Percentiles rank a stretch among this genome's conserved stretches.
These are phyloP conservation scores for Parnassius glacialis DNA, from an alignment of 2,888 invertebrate species.

Conservation along the genomic window DNA sequence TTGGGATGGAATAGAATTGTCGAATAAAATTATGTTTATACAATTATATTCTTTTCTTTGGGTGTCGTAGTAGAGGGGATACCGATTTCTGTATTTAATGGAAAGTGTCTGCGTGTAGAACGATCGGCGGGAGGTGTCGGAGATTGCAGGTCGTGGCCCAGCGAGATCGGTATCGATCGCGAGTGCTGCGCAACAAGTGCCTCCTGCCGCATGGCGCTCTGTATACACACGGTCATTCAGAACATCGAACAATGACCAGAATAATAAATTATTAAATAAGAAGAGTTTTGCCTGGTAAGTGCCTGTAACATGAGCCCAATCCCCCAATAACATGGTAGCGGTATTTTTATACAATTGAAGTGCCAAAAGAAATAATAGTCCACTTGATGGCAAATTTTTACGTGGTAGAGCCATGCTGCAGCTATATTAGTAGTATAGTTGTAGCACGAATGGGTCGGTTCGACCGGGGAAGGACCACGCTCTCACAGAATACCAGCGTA, in stretches of 20 bases:
- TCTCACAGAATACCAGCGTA: too few species aligned
- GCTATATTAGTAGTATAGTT: too few species aligned
- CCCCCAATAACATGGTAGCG: too few species aligned
- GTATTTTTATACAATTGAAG: too few species aligned
- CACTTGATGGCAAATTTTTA: too few species aligned
- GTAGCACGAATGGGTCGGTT: too few species aligned
- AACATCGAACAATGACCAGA: constrained; percentile 1
- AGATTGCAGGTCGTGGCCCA: constrained; percentile 38
- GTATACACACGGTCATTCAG: constrained; percentile 13
- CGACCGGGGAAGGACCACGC: too few species aligned
- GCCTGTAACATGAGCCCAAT: too few species aligned
- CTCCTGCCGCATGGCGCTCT: constrained; percentile 31
- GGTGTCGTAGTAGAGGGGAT: constrained; percentile 21
- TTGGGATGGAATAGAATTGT: constrained; percentile 25
- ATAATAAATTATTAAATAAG: too few species aligned
- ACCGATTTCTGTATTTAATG: constrained; percentile 40
- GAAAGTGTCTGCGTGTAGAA: constrained; percentile 38
- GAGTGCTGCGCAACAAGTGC: constrained; percentile 72
- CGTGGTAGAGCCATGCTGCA: too few species aligned
- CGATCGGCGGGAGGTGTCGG: constrained; percentile 37
- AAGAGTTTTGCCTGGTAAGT: too few species aligned
- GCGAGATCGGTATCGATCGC: constrained; percentile 57
- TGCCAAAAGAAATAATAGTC: too few species aligned
- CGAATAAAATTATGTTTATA: constrained; percentile 29
- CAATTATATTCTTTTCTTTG: constrained; percentile 16